Base-by-base conservation (phyloP, 2,797 vertebrate genomes). In the Cuniculus paca region DNA sequence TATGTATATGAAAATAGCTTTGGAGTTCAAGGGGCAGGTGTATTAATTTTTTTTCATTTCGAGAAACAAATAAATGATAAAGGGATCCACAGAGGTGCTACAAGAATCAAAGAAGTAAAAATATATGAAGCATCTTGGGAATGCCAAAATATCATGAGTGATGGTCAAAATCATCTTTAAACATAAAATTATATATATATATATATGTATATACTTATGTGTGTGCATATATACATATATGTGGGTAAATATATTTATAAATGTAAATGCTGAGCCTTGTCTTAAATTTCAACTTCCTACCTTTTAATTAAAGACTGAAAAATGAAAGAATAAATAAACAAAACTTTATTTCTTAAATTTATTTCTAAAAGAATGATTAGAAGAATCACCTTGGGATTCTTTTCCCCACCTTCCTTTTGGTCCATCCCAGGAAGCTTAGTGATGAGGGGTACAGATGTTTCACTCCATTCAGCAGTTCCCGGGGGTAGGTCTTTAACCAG, bases 131-230 rank as follows among this genome's bases (percentile, higher is more conserved):
- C 36, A 20, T 11, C 54, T 85, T 22, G 16, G 48, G 39, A 68
- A 63, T 34, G 20, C 12, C 22, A 91, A 65, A 87, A 56, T 28
- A 28, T 19, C 28, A n/a, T 11, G 72, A 50, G 54, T 8, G 8
- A 19, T 24, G 22, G 31, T 93, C 94, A 70, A 95, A 93, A 54
- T 90, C 68, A 75, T 50, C 31, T 65, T 74, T 75, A 83, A 68
- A 48, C 3, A 58, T 52, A 70, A 86, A 86, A 92, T 31, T 48
- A 34, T 6, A 36, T 42, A 16, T 63, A 42, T 48, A 90, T 39
- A 36, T 22, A 22, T 19, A 19, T 54, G 5, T 54, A 54, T 22
- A 72, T 42, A 24, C 12, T 12, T 42, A 8, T 39, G 11, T 42
- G 28, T 22, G 31, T 79, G 88, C 90, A 42, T 79, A 60, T 56